Base-by-base conservation (phyloP, 2,888 invertebrate genomes). In the Phorcus lineatus region DNA sequence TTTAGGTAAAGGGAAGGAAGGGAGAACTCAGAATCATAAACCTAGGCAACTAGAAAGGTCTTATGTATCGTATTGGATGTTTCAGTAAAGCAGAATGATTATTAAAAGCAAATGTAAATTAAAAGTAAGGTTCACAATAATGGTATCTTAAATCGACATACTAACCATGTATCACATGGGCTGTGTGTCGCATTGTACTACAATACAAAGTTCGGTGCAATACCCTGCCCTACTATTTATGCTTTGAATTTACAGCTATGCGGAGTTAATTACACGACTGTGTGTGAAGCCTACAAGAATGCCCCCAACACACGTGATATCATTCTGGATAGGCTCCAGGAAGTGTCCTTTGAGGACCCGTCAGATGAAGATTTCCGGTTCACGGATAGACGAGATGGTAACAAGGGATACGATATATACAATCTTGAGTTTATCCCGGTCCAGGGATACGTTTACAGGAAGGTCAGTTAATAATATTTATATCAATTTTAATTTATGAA, bases 261-360 rank as follows among this genome's bases (percentile, higher is more conserved):
- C 84, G 91, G 91, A 0, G 78, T 36, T 0, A 82, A 86, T 66
- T 92, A 91, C 82, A 87, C 86, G 0, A 86, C 88, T 2, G 90
- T 91, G 6, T 92, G 92, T 74, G 88, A 90, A 78, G 84, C 87
- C 16, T 91, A 88, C 81, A 85, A 85, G 54, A 88, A 85, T 74
- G 57, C 80, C 19, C 78, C 82, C 0, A 79, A 82, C 28, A 81
- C 87, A n/a, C 82, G 85, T 9, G 84, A 83, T 2, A 53, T 83
- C 9, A 67, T 91, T 6, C 79, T 88, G 31, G 74, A 88, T 4
- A 88, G 88, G 19, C 89, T 90, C 0, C 81, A 87, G 22, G 70
- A 83, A 52, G 89, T 88, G 1, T 78, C 78, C 13, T 92, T 92
- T 81, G 81, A 53, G 9, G 92, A 92, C 80, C 86, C 87, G 6